A percentile compares a stretch with the other conserved stretches of the same genome.
Evolutionary conservation across 2,888 invertebrate genomes (phyloP).

Genomic region (Endotricha flammealis): DNA sequence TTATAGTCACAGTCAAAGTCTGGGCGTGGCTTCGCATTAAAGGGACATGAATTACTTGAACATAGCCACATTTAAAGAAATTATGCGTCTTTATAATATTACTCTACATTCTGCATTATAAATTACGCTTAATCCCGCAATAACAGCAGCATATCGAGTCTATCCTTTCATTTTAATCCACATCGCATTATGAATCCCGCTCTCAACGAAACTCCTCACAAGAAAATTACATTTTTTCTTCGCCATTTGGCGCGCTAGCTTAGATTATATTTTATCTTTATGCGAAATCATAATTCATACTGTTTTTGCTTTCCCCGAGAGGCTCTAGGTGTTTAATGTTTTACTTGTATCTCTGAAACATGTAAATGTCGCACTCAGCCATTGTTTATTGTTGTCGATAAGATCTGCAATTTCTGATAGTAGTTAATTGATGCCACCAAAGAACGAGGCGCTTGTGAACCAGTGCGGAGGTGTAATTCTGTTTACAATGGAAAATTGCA

Average conservation of each 20-base stretch:
- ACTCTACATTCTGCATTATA: too few relatives aligned
- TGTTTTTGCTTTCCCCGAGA: constrained; percentile 56
- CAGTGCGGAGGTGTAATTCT: constrained; percentile 11
- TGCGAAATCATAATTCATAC: constrained; percentile 73
- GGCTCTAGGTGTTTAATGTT: constrained; percentile 63
- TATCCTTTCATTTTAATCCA: constrained; percentile 15
- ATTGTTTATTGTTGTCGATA: constrained; percentile 56
- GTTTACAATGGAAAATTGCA: constrained; percentile 10
- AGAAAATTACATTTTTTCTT: constrained; percentile 69
- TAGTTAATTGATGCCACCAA: constrained; percentile 39
- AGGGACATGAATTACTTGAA: too few relatives aligned
- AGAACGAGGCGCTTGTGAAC: constrained; percentile 18
- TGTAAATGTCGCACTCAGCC: constrained; percentile 52
- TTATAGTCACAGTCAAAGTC: too few relatives aligned
- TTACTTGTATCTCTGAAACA: constrained; percentile 52
- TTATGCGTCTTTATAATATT: too few relatives aligned
- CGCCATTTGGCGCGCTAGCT: constrained; percentile 66
- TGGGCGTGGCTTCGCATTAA: too few relatives aligned
- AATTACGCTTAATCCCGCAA: too few relatives aligned
- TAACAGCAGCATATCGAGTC: too few relatives aligned
- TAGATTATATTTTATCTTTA: constrained; percentile 76
- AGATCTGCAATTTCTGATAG: constrained; percentile 45
- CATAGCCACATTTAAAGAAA: too few relatives aligned
- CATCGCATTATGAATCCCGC: constrained; percentile 43
- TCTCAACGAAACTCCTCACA: constrained; percentile 43